Conservation (phyloP, 1,140 invertebrate species). For the Parapsyche elsis region DNA sequence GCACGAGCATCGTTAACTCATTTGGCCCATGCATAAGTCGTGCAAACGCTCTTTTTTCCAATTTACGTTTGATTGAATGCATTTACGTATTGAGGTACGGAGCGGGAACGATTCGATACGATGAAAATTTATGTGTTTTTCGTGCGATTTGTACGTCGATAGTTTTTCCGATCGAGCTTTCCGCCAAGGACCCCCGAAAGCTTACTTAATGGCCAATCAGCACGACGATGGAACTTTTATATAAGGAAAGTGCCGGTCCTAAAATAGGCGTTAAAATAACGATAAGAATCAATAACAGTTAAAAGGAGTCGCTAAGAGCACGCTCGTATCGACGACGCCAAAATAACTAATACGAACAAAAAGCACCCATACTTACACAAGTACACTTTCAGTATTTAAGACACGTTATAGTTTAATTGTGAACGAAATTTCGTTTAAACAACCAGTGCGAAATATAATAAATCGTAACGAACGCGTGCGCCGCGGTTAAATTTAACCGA, state of each 20-base stretch:
- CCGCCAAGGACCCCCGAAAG: background rate
- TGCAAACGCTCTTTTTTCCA: background rate
- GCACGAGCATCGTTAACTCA: background rate
- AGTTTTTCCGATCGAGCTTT: background rate
- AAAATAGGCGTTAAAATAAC: conserved; percentile 11
- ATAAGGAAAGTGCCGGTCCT: background rate
- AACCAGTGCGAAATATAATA: too few species aligned
- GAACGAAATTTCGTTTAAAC: too few species aligned
- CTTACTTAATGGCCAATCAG: conserved; percentile 7
- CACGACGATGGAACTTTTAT: background rate
- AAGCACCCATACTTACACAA: background rate
- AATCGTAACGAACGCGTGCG: too few species aligned
- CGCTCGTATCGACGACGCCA: background rate
- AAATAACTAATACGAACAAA: background rate
- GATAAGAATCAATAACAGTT: background rate
- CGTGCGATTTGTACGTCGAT: background rate
- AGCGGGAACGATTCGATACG: background rate
- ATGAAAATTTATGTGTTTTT: background rate
- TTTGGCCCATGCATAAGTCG: background rate
- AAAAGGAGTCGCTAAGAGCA: background rate
- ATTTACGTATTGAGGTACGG: too few species aligned
- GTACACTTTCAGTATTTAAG: too few species aligned
- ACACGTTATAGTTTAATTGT: too few species aligned
- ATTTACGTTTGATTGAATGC: too few species aligned
- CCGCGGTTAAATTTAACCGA: too few species aligned